Percentiles rank a stretch among this genome's conserved stretches.
These are phyloP conservation scores for Agrenia bidenticulata DNA, from an alignment of 2,888 invertebrate species.

Conservation along the genomic window DNA sequence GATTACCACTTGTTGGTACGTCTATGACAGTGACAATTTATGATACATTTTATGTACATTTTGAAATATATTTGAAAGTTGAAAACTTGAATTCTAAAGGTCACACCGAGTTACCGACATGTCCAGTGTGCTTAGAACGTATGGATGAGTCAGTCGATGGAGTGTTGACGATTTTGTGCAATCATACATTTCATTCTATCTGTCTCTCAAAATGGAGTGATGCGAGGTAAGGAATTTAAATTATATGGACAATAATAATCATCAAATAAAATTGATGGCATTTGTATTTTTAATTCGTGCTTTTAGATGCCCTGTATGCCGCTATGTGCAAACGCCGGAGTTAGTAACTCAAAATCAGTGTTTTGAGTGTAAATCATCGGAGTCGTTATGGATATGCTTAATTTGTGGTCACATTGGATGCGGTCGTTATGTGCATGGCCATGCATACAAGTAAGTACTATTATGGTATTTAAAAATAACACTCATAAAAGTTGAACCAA, in stretches of 20 bases:
- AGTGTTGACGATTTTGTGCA: conserved; percentile 94
- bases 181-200: conserved; percentile 95
- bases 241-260: background rate
- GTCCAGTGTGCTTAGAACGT: conserved; percentile 93
- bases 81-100: conserved; percentile 59
- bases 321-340: conserved; percentile 83
- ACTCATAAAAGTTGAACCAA: too few species aligned
- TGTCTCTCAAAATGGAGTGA: conserved; percentile 97
- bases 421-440: conserved; percentile 84
- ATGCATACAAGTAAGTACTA: conserved; percentile 72
- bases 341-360: conserved; percentile 70
- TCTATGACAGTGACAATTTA: background rate
- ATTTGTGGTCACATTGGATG: conserved; percentile 99
- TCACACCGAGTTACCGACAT: conserved; percentile 93
- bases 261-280: too few species aligned
- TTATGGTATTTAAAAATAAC: background rate
- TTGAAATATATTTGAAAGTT: too few species aligned
- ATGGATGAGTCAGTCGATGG: conserved; percentile 99
- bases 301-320: conserved; percentile 98
- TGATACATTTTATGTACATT: background rate
- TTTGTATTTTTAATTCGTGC: too few species aligned
- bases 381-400: conserved; percentile 96
- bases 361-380: conserved; percentile 68
- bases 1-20: conserved; percentile 58
- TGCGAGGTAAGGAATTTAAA: conserved; percentile 66